These are phyloP conservation scores for Ormyrus labotus DNA, from an alignment of 2,888 invertebrate genomes.

Conservation along the genomic window DNA sequence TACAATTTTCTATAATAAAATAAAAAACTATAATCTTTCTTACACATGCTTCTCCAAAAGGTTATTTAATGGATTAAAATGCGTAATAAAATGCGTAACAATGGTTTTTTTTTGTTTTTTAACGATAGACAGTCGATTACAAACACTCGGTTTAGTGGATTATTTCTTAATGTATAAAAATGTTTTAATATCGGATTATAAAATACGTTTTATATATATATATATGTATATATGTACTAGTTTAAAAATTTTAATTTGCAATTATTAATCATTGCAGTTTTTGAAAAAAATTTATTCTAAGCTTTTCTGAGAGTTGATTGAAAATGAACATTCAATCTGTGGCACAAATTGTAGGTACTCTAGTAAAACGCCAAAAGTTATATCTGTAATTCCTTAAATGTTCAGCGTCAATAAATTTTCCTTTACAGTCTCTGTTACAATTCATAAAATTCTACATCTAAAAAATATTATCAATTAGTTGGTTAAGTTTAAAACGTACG, in stretches of 20 bases:
- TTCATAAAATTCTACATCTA: constrained; percentile 33
- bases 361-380: constrained; percentile 29
- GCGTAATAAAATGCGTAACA: constrained; percentile 15
- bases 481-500: constrained; percentile 25
- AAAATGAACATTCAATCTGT: constrained; percentile 41
- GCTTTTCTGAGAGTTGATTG: constrained; percentile 4
- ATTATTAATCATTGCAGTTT: neutral
- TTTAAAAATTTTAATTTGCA: neutral
- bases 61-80: constrained; percentile 19
- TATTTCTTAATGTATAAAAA: constrained; percentile 42
- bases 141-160: constrained; percentile 30
- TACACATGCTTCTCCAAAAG: constrained; percentile 41
- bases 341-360: constrained; percentile 44
- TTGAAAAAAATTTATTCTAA: constrained; percentile 31
- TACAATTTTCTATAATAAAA: constrained; percentile 4
- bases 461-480: constrained; percentile 44
- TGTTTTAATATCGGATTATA: constrained; percentile 42
- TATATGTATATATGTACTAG: constrained; percentile 29
- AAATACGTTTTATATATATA: constrained; percentile 25
- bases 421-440: constrained; percentile 17
- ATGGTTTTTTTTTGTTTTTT: constrained; percentile 20
- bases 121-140: constrained; percentile 15
- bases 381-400: constrained; percentile 4
- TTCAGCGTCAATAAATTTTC: constrained; percentile 1
- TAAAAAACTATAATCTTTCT: constrained; percentile 12